Percentiles rank a stretch among this genome's conserved stretches.
phyloP scores from a whole-genome alignment of 2,113 vertebrate genomes.

The Mystacornis crossleyi region DNA sequence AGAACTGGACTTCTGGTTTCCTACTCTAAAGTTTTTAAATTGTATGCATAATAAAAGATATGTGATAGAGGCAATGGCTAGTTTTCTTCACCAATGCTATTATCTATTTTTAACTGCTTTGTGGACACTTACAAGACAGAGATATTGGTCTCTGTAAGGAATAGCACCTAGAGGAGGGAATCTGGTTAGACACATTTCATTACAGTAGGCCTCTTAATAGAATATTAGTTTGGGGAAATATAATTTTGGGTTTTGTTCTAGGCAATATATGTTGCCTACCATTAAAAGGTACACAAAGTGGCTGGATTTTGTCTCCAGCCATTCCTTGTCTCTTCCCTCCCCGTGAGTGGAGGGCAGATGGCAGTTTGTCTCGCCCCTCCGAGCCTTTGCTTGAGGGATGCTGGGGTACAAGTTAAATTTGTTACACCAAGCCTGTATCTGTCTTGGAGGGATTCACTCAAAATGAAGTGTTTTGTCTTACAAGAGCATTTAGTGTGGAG shows the following conservation, averaged over 20 bases:
- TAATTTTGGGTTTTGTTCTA: not conserved
- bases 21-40: not conserved
- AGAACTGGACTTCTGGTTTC: not conserved
- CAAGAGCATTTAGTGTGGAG: not conserved
- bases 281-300: not conserved
- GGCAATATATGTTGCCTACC: not conserved
- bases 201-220: not conserved
- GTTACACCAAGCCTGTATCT: not conserved
- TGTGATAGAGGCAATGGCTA: not conserved
- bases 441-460: not conserved
- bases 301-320: not conserved
- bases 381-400: accelerated
- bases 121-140: not conserved
- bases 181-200: not conserved
- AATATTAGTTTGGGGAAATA: not conserved
- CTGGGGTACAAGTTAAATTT: not conserved
- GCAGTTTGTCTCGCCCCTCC: not conserved
- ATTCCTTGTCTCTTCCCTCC: not conserved
- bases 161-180: not conserved
- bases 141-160: not conserved
- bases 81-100: not conserved
- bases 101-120: not conserved
- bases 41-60: not conserved
- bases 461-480: not conserved
- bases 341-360: not conserved